Evolutionary conservation across 2,888 invertebrate species (phyloP).

Genomic region (Ischnura elegans): DNA sequence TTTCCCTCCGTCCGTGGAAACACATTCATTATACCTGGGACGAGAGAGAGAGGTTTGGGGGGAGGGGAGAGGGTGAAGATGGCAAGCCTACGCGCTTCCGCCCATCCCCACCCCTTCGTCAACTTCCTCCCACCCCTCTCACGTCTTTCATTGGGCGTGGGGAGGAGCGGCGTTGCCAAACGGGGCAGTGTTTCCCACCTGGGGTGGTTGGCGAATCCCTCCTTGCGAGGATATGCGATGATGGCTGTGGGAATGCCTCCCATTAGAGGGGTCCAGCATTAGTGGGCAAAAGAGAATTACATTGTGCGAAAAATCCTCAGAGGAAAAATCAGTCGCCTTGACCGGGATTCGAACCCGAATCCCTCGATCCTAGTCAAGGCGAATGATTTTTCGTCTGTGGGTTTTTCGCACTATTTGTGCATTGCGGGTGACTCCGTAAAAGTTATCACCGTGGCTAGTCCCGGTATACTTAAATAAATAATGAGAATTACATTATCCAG

Average conservation of each 20-base stretch:
- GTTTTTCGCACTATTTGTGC: too few relatives aligned
- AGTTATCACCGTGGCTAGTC: too few relatives aligned
- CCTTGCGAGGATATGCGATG: too few relatives aligned
- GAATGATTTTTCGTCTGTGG: too few relatives aligned
- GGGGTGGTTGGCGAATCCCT: not conserved
- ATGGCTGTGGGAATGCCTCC: too few relatives aligned
- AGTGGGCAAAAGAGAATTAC: too few relatives aligned
- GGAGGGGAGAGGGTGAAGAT: not conserved
- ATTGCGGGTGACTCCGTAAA: too few relatives aligned
- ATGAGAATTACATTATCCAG: too few relatives aligned
- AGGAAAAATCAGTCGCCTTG: not conserved
- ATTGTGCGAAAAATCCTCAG: too few relatives aligned
- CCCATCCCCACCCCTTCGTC: not conserved
- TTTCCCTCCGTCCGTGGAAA: not conserved
- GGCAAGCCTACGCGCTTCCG: not conserved
- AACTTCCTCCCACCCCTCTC: not conserved
- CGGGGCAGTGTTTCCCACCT: not conserved
- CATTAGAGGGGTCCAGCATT: too few relatives aligned
- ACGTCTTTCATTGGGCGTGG: constrained; percentile 3
- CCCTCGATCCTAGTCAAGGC: too few relatives aligned
- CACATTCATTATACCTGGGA: constrained; percentile 9
- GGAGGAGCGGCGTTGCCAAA: not conserved
- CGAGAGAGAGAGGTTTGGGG: not conserved
- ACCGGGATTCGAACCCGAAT: not conserved
- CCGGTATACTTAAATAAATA: too few relatives aligned